Conservation (phyloP, 2,888 invertebrate species). For the Hemithea aestivaria region DNA sequence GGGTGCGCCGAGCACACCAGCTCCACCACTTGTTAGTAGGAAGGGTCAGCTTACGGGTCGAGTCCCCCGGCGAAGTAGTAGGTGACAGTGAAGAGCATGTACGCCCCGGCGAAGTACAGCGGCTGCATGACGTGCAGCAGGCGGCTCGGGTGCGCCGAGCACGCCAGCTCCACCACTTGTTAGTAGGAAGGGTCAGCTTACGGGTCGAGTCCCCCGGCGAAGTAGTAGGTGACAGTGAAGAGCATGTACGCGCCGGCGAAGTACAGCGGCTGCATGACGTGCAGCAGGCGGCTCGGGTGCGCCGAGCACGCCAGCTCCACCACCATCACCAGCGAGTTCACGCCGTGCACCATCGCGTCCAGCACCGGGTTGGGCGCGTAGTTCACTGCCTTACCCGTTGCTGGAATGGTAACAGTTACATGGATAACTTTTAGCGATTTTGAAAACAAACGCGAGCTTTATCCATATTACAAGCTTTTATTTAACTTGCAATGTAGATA, state of each 20-base stretch:
- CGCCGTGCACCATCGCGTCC: slow-evolving; percentile 75
- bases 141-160: slow-evolving; percentile 86
- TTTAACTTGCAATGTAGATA: too few species aligned
- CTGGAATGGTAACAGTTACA: slow-evolving; percentile 34
- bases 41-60: slow-evolving; percentile 84
- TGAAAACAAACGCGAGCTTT: too few species aligned
- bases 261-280: slow-evolving; percentile 83
- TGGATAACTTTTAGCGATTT: slow-evolving; percentile 3
- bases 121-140: slow-evolving; percentile 82
- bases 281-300: slow-evolving; percentile 82
- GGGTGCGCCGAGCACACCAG: too few species aligned
- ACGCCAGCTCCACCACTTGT: too few species aligned
- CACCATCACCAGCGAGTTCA: slow-evolving; percentile 86
- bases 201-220: slow-evolving; percentile 86
- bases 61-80: slow-evolving; percentile 87
- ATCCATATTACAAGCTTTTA: too few species aligned
- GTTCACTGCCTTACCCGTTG: slow-evolving; percentile 43
- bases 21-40: too few species aligned
- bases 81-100: slow-evolving; percentile 84
- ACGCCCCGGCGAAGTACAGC: slow-evolving; percentile 82
- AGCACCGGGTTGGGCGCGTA: slow-evolving; percentile 63
- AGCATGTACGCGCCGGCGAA: slow-evolving; percentile 84
- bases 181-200: too few species aligned
- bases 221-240: slow-evolving; percentile 85
- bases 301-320: slow-evolving; percentile 85